Percentiles rank a stretch among this genome's conserved stretches.
Conservation (phyloP, 1,140 invertebrate species). For the Drosophila nikananu region DNA sequence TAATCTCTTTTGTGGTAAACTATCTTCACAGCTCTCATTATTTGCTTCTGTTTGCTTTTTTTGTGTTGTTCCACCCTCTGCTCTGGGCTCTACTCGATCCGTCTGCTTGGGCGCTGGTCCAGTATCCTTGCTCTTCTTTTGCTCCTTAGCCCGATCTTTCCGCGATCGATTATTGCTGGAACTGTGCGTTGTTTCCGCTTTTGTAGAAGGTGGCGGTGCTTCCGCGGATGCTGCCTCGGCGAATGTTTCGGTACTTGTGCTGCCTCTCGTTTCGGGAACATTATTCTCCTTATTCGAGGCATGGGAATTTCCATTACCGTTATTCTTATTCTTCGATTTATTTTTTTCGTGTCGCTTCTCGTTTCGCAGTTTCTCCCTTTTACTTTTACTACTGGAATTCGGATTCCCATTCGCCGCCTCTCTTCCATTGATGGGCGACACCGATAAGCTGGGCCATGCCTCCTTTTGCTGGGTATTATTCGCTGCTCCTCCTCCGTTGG, state of each 20-base stretch:
- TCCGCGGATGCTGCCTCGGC: constrained; percentile 30
- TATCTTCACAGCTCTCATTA: constrained; percentile 28
- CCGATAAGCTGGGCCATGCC: constrained; percentile 89
- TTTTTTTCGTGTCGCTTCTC: constrained; percentile 76
- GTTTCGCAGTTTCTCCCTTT: constrained; percentile 69
- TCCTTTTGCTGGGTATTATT: constrained; percentile 90
- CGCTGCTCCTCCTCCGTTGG: constrained; percentile 49
- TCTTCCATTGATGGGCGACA: constrained; percentile 85
- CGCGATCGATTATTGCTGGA: constrained; percentile 44
- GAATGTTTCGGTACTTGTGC: constrained; percentile 47
- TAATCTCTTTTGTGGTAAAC: constrained; percentile 43
- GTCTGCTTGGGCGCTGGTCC: constrained; percentile 16
- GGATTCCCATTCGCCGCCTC: constrained; percentile 44
- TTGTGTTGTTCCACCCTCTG: constrained; percentile 22
- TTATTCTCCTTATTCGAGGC: constrained; percentile 81
- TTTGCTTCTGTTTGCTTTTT: constrained; percentile 21
- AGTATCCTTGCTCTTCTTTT: constrained; percentile 45
- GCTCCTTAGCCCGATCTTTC: constrained; percentile 50
- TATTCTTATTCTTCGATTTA: constrained; percentile 73
- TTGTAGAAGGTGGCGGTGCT: constrained; percentile 24
- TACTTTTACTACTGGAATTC: constrained; percentile 59
- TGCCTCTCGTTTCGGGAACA: constrained; percentile 49
- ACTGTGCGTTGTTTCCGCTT: constrained; percentile 37
- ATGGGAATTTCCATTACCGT: constrained; percentile 71
- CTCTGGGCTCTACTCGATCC: constrained; percentile 46